A percentile compares a stretch with the other conserved stretches of the same genome.
Evolutionary conservation across 2,113 vertebrate species (phyloP).

Genomic region (Trochalopteron elliotii): DNA sequence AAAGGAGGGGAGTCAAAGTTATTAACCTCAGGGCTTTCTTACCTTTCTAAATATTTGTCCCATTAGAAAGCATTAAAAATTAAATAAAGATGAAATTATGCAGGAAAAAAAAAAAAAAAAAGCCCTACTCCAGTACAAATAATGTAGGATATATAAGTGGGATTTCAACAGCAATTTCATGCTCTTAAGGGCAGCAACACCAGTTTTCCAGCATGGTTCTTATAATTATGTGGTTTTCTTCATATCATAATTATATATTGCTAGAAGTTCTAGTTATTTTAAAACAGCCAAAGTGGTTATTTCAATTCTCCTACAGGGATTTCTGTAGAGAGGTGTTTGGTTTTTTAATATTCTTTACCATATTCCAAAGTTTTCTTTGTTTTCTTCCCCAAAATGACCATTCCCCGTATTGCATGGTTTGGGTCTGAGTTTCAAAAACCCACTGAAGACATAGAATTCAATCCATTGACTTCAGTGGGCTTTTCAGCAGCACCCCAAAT

Average conservation of each 20-base stretch:
- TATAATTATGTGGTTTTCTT: neutral
- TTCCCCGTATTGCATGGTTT: rapidly evolving
- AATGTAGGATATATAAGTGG: conserved; percentile 73
- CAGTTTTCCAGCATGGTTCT: neutral
- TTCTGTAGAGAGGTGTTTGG: neutral
- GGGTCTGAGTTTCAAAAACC: neutral
- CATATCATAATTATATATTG: neutral
- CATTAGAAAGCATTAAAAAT: conserved; percentile 73
- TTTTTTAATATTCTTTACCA: neutral
- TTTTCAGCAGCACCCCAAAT: neutral
- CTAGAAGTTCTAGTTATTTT: neutral
- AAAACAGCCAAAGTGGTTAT: neutral
- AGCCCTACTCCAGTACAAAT: conserved; percentile 29
- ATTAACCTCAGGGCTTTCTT: conserved; percentile 63
- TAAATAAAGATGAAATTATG: conserved; percentile 72
- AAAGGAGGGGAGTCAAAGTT: neutral
- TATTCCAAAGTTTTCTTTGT: neutral
- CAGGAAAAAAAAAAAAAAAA: conserved; percentile 33
- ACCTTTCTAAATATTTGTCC: conserved; percentile 74
- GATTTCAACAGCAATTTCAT: conserved; percentile 13
- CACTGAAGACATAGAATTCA: neutral
- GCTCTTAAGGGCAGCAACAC: neutral
- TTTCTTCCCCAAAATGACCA: neutral
- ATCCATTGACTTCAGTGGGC: neutral
- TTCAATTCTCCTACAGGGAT: neutral